Conservation (phyloP, 2,797 vertebrate species). For the Pangasius djambal region DNA sequence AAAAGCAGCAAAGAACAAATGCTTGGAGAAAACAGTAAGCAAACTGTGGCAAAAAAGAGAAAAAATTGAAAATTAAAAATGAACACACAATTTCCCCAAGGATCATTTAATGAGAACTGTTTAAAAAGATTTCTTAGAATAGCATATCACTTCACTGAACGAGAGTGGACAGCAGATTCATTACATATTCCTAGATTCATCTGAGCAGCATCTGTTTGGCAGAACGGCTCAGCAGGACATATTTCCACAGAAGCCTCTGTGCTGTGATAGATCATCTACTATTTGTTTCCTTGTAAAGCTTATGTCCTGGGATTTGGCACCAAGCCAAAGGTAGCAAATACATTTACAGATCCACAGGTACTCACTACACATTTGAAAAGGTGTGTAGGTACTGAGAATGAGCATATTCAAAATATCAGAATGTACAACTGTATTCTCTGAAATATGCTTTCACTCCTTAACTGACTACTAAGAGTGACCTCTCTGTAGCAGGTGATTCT, state of each 20-base stretch:
- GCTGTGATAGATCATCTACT: neutral
- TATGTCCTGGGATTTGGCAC: neutral
- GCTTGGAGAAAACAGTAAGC: neutral
- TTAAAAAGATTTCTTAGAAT: conserved; percentile 12
- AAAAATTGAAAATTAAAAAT: neutral
- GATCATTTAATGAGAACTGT: neutral
- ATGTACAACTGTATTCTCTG: neutral
- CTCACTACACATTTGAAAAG: neutral
- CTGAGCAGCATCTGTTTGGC: neutral
- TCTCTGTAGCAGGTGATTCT: too few relatives aligned
- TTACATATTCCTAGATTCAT: conserved; percentile 28
- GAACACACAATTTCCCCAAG: neutral
- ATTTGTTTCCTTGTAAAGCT: conserved; percentile 4
- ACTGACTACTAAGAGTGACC: neutral
- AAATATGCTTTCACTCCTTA: neutral
- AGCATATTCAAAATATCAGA: neutral
- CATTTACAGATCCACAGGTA: neutral
- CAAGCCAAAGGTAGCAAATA: neutral
- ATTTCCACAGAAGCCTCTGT: neutral
- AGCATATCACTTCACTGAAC: neutral
- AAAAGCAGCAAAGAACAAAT: neutral
- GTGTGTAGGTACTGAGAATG: neutral
- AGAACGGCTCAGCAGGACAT: conserved; percentile 2
- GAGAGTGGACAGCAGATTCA: neutral
- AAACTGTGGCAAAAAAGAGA: neutral